Percentiles rank a stretch among this genome's conserved stretches.
Evolutionary conservation across 1,140 invertebrate genomes (phyloP).

Genomic region (Panagrolaimus sp.): DNA sequence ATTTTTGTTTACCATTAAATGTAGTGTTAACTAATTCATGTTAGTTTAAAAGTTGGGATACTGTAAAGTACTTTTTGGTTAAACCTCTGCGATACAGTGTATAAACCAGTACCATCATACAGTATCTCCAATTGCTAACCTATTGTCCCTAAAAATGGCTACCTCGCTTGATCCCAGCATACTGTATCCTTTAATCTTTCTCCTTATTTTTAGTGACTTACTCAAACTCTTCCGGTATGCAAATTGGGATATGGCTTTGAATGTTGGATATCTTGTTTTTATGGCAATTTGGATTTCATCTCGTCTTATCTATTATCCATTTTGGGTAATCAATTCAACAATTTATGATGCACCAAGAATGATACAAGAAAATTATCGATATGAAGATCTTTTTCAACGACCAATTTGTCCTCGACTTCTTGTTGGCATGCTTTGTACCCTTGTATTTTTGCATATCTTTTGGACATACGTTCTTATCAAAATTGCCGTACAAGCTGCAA

Average conservation of each 20-base stretch:
- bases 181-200: too few species aligned
- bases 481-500: conserved; percentile 47
- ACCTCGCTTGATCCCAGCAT: too few species aligned
- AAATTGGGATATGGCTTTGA: conserved; percentile 61
- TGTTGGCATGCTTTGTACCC: conserved; percentile 39
- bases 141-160: too few species aligned
- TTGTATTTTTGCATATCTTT: conserved; percentile 53
- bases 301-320: conserved; percentile 77
- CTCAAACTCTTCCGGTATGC: conserved; percentile 58
- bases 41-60: too few species aligned
- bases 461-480: conserved; percentile 57
- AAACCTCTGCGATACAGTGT: too few species aligned
- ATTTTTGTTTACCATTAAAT: too few species aligned
- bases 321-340: conserved; percentile 62
- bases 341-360: conserved; percentile 51
- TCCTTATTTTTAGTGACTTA: conserved; percentile 45
- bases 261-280: conserved; percentile 79
- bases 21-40: too few species aligned
- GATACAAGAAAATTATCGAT: conserved; percentile 39
- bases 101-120: too few species aligned
- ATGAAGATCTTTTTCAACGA: conserved; percentile 46
- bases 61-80: too few species aligned
- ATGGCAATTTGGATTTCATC: conserved; percentile 81
- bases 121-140: too few species aligned
- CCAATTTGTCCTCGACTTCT: conserved; percentile 54